phyloP scores from a whole-genome alignment of 2,797 vertebrate species.

The Gymnocypris eckloni region DNA sequence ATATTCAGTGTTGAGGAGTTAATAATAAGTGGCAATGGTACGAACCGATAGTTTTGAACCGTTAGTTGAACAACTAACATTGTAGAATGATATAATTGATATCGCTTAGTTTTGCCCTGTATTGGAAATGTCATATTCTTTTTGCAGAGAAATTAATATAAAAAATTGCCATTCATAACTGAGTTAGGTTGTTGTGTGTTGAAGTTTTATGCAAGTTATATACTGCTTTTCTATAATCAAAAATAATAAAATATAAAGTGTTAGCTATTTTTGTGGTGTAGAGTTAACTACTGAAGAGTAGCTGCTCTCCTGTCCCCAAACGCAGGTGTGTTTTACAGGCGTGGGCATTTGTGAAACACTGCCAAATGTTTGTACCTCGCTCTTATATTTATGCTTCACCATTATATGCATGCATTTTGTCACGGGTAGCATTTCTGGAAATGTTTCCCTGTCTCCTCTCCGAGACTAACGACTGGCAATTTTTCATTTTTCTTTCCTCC shows the following conservation, averaged over 20 bases:
- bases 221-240: not conserved
- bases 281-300: not conserved
- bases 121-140: not conserved
- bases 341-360: constrained; percentile 57
- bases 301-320: constrained; percentile 59
- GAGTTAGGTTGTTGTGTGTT: not conserved
- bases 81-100: not conserved
- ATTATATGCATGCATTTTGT: constrained; percentile 55
- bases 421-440: constrained; percentile 44
- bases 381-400: constrained; percentile 44
- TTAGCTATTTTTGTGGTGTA: constrained; percentile 38
- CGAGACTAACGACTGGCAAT: not conserved
- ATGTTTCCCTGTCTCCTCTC: not conserved
- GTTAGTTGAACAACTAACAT: not conserved
- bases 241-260: not conserved
- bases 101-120: not conserved
- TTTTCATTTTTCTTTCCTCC: constrained; percentile 35
- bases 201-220: not conserved
- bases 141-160: not conserved
- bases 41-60: not conserved
- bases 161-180: not conserved
- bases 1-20: not conserved
- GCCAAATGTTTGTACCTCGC: constrained; percentile 18
- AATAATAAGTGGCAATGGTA: not conserved
- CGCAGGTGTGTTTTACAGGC: constrained; percentile 50